Percentiles rank a stretch among this genome's conserved stretches.
These are phyloP conservation scores for Patella pellucida DNA, from an alignment of 2,888 invertebrate genomes.

Conservation along the genomic window DNA sequence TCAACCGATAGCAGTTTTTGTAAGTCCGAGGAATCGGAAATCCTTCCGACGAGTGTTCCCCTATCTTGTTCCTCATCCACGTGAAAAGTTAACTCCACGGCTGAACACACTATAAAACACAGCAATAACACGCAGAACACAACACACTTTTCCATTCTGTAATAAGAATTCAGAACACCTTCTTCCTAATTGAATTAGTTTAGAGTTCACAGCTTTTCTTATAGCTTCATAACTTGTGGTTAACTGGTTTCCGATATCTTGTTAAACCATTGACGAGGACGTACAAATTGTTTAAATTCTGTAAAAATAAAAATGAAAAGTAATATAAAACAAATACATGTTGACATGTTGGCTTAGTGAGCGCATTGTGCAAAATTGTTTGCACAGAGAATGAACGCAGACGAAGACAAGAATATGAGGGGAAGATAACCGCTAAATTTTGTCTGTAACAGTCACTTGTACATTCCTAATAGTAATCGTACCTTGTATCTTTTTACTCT, in stretches of 20 bases:
- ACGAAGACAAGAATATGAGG: too few relatives aligned
- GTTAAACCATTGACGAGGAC: neutral
- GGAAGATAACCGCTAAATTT: too few relatives aligned
- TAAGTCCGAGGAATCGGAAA: constrained; percentile 67
- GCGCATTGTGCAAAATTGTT: neutral
- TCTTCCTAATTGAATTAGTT: neutral
- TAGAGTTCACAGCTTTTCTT: neutral
- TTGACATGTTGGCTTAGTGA: neutral
- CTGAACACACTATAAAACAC: too few relatives aligned
- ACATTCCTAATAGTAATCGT: neutral
- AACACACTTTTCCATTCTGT: too few relatives aligned
- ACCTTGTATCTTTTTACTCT: neutral
- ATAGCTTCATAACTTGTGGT: neutral
- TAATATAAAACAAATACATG: neutral
- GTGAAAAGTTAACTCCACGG: constrained; percentile 15
- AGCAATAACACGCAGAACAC: too few relatives aligned
- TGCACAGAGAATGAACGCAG: too few relatives aligned
- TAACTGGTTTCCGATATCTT: too few relatives aligned
- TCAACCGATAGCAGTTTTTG: constrained; percentile 34
- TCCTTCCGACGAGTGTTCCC: constrained; percentile 50
- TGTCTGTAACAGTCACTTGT: neutral
- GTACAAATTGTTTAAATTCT: neutral
- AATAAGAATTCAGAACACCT: too few relatives aligned
- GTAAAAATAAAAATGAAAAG: neutral
- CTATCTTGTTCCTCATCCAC: constrained; percentile 51